Evolutionary conservation across 2,797 vertebrate species (phyloP), one percentile per base, ranked within the genome.

Genomic region (Diplodus sargus): DNA sequence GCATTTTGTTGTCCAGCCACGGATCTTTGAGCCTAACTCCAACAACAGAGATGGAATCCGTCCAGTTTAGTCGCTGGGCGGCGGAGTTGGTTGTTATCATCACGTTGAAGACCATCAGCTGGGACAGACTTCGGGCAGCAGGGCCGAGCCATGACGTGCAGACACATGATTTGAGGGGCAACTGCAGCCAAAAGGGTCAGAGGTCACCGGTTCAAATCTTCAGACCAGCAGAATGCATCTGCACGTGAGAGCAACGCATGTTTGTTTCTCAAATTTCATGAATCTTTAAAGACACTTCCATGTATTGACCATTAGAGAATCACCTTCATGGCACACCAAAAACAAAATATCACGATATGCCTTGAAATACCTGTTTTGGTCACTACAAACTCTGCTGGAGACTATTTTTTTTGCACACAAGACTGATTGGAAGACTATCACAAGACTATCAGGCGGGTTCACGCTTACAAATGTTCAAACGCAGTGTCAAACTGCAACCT

Each of bases 181-280:
- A 79, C 71, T 79, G 72, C 73, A 87, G 30, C 56, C 28, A 34
- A 18, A 4, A 57, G 74, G 86, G 78, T 85, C 23, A 87, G 25
- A 84, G 86, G 90, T 92, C 85, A 81, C 63, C 3, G 39, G 22
- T 39, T 78, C 76, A 85, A 76, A 87, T 88, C 74, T 43, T 73
- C 51, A 69, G 39, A 78, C 57, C n/a, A 54, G 54, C 67, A 74
- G 64, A 45, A 71, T 81, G 70, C 47, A 84, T 81, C 47, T 87
- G 76, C 79, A 85, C 77, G 74, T 77, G 43, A 70, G 34, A 81
- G 60, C 30, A 30, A 16, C 61, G 57, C 45, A 74, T 76, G 54
- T 45, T 57, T 4, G 18, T 47, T 66, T 57, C 11, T 9, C 10
- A 2, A 39, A 39, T 10, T 39, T 39, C 34, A 9, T 39, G 34